Evolutionary conservation across 2,797 vertebrate genomes (phyloP).

Genomic region (Anguilla pacifica): DNA sequence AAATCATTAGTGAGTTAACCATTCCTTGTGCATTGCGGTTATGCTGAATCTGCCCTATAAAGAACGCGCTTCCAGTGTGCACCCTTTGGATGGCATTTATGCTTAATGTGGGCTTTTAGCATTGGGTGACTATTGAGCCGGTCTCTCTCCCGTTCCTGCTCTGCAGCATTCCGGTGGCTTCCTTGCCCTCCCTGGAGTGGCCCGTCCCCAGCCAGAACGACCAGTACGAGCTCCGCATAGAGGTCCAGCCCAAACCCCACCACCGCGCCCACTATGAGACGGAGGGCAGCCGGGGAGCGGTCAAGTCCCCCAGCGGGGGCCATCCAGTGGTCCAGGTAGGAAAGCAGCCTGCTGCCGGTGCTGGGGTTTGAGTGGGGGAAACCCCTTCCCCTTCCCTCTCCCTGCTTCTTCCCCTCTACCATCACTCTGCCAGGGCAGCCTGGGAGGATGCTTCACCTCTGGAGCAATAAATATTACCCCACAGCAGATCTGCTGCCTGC

Average conservation of each 20-base stretch:
- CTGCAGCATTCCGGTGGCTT: conserved; percentile 73
- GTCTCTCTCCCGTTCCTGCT: neutral
- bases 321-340: conserved; percentile 92
- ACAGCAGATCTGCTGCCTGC: neutral
- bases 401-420: neutral
- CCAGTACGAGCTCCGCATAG: conserved; percentile 85
- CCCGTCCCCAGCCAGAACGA: conserved; percentile 73
- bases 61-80: neutral
- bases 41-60: neutral
- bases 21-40: neutral
- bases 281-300: conserved; percentile 91
- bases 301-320: conserved; percentile 86
- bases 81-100: neutral
- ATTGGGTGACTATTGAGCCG: neutral
- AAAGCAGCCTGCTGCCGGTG: conserved; percentile 4
- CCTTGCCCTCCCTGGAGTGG: conserved; percentile 86
- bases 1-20: neutral
- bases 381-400: neutral
- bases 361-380: neutral
- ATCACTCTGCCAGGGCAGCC: neutral
- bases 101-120: neutral
- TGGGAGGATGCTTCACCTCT: neutral
- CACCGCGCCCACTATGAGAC: conserved; percentile 97
- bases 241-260: conserved; percentile 88
- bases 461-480: neutral